Evolutionary conservation across 1,140 invertebrate genomes (phyloP), one percentile per base, ranked within the genome.

Genomic region (Drosophila nannoptera): DNA sequence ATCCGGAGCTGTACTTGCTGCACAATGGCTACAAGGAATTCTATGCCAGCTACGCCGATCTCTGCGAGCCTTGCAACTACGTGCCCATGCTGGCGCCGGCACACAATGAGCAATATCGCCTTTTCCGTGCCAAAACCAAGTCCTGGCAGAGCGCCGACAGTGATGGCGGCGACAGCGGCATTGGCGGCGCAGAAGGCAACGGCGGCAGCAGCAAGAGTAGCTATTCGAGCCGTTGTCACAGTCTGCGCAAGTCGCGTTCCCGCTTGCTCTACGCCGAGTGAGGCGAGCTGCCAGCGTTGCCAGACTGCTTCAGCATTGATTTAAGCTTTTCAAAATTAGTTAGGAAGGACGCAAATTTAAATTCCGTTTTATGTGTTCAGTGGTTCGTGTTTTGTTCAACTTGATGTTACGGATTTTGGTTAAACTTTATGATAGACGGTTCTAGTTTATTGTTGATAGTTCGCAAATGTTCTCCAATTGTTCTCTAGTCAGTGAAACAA

Each of bases 21-120:
- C 94, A 98, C 78, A 96, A 96, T 1, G 98, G 98, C 0, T 99
- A 99, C 90, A 94, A 97, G 75, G 92, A 92, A 29, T 99, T 99
- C 90, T 98, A 92, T 88, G 90, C 92, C 56, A 89, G 91, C 0
- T 92, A 93, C 68, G 90, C 90, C 11, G 89, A 92, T 0, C 90
- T 96, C 5, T 99, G 97, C 90, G 91, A 92, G 29, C 96, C 96
- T 0, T 88, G 92, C 22, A 90, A 91, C 0, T 97, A 97, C 81
- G 91, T 92, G 46, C 93, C 93, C 4, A 97, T 97, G 96, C 86
- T 93, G 32, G 92, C 96, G 76, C 93, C 94, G 0, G 92, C 93
- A 49, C 93, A 95, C 78, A 92, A 92, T 45, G 91, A 92, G 4
- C 94, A 96, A 58, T 90, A 96, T 9, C 90, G 92, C 43, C 91